A percentile compares a stretch with the other conserved stretches of the same genome.
These are phyloP conservation scores for Dendrolimus kikuchii DNA, from an alignment of 1,140 invertebrate genomes.

Conservation along the genomic window DNA sequence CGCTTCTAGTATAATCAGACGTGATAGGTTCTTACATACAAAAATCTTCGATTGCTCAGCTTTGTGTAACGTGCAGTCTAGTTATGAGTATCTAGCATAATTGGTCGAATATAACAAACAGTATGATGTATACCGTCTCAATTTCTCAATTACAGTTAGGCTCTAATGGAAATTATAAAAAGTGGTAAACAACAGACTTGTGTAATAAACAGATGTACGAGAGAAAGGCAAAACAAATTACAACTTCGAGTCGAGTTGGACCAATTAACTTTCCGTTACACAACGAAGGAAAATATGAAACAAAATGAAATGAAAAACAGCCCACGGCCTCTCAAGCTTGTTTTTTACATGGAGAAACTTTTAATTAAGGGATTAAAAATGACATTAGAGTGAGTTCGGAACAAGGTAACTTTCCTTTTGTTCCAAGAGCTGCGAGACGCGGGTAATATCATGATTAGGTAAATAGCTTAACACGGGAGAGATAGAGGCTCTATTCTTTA, in stretches of 20 bases:
- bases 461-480: constrained; percentile 13
- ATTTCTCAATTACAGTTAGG: constrained; percentile 8
- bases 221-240: constrained; percentile 62
- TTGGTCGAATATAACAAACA: background rate
- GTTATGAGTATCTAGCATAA: too few relatives aligned
- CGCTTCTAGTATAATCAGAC: too few relatives aligned
- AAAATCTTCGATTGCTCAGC: too few relatives aligned
- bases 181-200: constrained; percentile 39
- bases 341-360: constrained; percentile 60
- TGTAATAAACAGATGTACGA: constrained; percentile 53
- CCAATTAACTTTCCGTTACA: constrained; percentile 70
- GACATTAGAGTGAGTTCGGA: constrained; percentile 63
- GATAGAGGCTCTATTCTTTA: constrained; percentile 13
- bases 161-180: constrained; percentile 35
- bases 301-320: constrained; percentile 68
- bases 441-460: constrained; percentile 16
- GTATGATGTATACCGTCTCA: background rate
- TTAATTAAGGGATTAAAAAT: constrained; percentile 72
- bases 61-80: too few relatives aligned
- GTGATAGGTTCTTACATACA: too few relatives aligned
- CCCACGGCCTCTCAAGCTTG: constrained; percentile 44
- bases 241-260: constrained; percentile 59
- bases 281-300: constrained; percentile 58
- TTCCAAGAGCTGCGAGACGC: constrained; percentile 27
- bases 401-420: constrained; percentile 60